Base-by-base conservation (phyloP, 2,113 vertebrate species). In the Prunella himalayana region DNA sequence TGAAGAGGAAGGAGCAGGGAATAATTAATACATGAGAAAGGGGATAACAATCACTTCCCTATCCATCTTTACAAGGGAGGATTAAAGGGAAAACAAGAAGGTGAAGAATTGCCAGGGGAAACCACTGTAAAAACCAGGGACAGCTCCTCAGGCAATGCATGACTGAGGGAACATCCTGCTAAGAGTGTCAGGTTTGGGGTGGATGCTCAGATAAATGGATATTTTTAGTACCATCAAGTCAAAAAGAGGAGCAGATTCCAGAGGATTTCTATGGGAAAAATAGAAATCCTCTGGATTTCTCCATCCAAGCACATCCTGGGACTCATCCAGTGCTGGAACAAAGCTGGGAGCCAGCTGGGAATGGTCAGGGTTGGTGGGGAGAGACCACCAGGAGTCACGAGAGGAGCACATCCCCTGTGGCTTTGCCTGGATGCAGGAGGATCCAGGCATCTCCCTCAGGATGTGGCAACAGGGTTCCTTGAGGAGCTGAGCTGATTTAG, bases 391-490 rank as follows among this genome's bases (percentile, higher is more conserved):
- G 37, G 37, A 37, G 33, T 18, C 25, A 7, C 0, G 6, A n/a
- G 45, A 56, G 65, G 35, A 70, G 65, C 27, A 2, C 15, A 6
- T n/a, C 1, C 68, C n/a, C 37, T 37, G 2, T 2, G 3, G 37
- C 56, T 56, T 31, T 28, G 12, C 11, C 57, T 84, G 13, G 4
- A 1, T 3, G 7, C 42, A n/a, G 61, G 41, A 59, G 50, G 70
- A 19, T 50, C 65, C 45, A 42, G 20, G 22, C 9, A 6, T 22
- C 7, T 60, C 30, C 42, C 61, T 64, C 27, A 9, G 83, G 20
- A 12, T 0, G 1, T 41, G 28, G 11, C 20, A 2, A 4, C 0
- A 0, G 28, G 28, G 41, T 17, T 78, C 1, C 1, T 68, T 45
- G 1, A 45, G 63, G 68, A 53, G 61, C 51, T 71, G 47, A 51